Conservation (phyloP, 2,797 vertebrate genomes). For the Megaceryle alcyon region DNA sequence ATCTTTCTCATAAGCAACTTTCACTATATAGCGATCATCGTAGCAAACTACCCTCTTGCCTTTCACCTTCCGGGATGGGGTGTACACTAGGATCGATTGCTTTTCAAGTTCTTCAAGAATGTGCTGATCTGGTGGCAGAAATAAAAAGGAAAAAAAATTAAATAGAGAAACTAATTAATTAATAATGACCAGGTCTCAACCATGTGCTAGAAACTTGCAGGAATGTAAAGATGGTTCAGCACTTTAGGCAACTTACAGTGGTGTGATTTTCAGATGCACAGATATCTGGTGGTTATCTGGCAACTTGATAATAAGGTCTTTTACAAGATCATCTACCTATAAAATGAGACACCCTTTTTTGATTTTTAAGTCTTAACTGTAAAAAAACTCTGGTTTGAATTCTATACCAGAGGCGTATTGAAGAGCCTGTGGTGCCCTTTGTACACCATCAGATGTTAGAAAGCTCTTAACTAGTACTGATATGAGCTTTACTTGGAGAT, state of each 20-base stretch:
- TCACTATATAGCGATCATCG: constrained; percentile 91
- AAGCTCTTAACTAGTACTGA: not conserved
- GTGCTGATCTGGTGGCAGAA: constrained; percentile 81
- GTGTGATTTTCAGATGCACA: not conserved
- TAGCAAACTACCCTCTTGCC: constrained; percentile 90
- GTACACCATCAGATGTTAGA: not conserved
- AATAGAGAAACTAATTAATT: not conserved
- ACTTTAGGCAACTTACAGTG: not conserved
- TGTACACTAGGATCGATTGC: constrained; percentile 85
- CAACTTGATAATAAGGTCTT: not conserved
- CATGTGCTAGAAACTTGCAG: not conserved
- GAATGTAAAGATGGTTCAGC: not conserved
- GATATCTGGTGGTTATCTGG: not conserved
- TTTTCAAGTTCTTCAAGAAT: constrained; percentile 86
- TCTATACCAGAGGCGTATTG: not conserved
- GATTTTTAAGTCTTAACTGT: not conserved
- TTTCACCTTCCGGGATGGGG: constrained; percentile 86
- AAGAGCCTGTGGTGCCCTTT: not conserved
- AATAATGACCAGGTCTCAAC: not conserved
- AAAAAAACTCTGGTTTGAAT: not conserved
- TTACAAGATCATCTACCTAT: not conserved
- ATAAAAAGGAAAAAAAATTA: not conserved
- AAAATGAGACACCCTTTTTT: not conserved
- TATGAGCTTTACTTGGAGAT: not conserved
- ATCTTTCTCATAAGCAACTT: constrained; percentile 84